These are phyloP conservation scores for Clarias gariepinus DNA, from an alignment of 2,113 vertebrate genomes.

Conservation along the genomic window DNA sequence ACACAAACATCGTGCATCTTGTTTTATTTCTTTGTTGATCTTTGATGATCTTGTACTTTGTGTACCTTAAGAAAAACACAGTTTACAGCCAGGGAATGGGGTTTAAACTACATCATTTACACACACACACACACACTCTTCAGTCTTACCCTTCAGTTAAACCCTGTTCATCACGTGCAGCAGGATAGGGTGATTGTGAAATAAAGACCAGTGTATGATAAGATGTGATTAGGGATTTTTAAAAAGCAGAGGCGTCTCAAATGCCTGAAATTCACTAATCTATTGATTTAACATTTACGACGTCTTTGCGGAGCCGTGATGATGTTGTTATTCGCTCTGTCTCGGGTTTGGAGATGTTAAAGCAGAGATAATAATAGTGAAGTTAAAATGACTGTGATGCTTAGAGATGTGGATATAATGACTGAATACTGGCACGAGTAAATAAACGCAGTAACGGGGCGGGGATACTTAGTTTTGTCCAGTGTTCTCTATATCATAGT, in stretches of 20 bases:
- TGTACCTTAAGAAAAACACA: not conserved
- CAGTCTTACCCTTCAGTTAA: not conserved
- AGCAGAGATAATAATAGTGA: not conserved
- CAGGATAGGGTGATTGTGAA: not conserved
- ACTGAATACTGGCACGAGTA: not conserved
- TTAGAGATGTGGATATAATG: not conserved
- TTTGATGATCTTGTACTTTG: not conserved
- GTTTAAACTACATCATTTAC: not conserved
- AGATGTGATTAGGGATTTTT: not conserved
- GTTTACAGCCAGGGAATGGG: not conserved
- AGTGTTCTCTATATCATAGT: not conserved
- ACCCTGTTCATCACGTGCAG: not conserved
- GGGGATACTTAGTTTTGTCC: not conserved
- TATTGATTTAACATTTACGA: not conserved
- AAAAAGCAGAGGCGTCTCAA: not conserved
- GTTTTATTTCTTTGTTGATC: not conserved
- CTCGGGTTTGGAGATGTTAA: not conserved
- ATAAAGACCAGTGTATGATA: not conserved
- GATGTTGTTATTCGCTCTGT: not conserved
- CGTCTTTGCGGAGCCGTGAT: not conserved
- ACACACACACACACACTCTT: not conserved
- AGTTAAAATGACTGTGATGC: not conserved
- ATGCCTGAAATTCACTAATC: conserved; percentile 5
- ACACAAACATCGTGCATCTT: not conserved
- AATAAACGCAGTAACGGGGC: not conserved